Base-by-base conservation (phyloP, 2,888 invertebrate genomes). In the Platynereis dumerilii region DNA sequence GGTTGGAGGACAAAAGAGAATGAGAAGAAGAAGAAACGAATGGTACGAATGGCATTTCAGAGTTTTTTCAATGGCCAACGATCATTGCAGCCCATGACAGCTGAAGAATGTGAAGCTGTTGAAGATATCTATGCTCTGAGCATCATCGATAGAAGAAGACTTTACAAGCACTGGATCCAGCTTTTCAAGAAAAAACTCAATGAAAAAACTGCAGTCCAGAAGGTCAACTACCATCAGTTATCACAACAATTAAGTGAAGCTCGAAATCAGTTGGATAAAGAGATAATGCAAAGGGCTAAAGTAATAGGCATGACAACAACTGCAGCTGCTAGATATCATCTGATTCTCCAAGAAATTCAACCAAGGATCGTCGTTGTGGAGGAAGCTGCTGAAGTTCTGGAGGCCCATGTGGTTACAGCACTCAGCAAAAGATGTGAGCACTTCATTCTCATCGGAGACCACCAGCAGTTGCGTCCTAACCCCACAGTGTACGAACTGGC, bases 351-450 rank as follows among this genome's bases (percentile, higher is more conserved):
- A 53, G 71, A 74, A 29, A 75, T 86, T 28, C 71, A 77, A 7
- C 84, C 85, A 24, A 74, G 72, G 26, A 81, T 86, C 54, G 78
- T 87, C 2, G 80, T 87, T 20, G 91, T 94, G 0, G 94, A 95
- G 82, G 95, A 95, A 85, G 94, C 94, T 0, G 94, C 93, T 0
- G 93, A 94, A 85, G 91, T 94, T 0, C 83, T 93, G 42, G 95
- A 95, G 80, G 88, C 91, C 0, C 94, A 94, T 78, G 88, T 93
- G 20, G 85, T 93, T 0, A 90, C 91, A 0, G 89, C 92, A 0
- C 84, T 94, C 22, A 91, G 91, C 0, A 82, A 87, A 28, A 83
- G 88, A 57, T 91, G 92, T 70, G 86, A 94, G 79, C 94, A 95
- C 80, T 87, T 93, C 0, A 91, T 95, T 76, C 87, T 94, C 20